phyloP scores from a whole-genome alignment of 2,888 invertebrate species.

The Dichetophora obliterata region DNA sequence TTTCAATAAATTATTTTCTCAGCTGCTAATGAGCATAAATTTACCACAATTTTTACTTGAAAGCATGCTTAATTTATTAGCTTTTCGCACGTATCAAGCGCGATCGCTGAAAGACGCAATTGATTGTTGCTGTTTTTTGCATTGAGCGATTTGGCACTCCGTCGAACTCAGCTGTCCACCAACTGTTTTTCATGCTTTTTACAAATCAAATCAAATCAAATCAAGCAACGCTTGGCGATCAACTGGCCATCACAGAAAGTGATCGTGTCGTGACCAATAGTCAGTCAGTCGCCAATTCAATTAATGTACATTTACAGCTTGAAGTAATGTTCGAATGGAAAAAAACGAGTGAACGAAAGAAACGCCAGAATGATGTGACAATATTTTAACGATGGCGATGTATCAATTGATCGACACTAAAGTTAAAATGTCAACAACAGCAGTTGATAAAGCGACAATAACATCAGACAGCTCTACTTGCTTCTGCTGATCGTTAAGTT shows the following conservation, averaged over 20 bases:
- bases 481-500: background rate
- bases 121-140: background rate
- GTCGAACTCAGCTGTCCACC: background rate
- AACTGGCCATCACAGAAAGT: background rate
- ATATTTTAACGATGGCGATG: slow-evolving; percentile 55
- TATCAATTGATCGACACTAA: slow-evolving; percentile 47
- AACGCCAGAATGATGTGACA: slow-evolving; percentile 52
- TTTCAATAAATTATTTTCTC: too few relatives aligned
- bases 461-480: background rate
- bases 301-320: slow-evolving; percentile 15
- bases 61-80: slow-evolving; percentile 46
- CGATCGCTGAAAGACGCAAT: background rate
- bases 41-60: background rate
- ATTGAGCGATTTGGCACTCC: background rate
- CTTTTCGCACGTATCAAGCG: slow-evolving; percentile 46
- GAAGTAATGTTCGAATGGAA: slow-evolving; percentile 30
- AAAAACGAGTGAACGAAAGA: slow-evolving; percentile 33
- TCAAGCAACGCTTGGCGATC: background rate
- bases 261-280: background rate
- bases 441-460: background rate
- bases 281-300: slow-evolving; percentile 22
- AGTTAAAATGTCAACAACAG: slow-evolving; percentile 20
- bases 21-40: slow-evolving; percentile 14
- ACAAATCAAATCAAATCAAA: slow-evolving; percentile 15
- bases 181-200: slow-evolving; percentile 11